phyloP scores from a whole-genome alignment of 1,140 invertebrate species.

The Chironomus tepperi region DNA sequence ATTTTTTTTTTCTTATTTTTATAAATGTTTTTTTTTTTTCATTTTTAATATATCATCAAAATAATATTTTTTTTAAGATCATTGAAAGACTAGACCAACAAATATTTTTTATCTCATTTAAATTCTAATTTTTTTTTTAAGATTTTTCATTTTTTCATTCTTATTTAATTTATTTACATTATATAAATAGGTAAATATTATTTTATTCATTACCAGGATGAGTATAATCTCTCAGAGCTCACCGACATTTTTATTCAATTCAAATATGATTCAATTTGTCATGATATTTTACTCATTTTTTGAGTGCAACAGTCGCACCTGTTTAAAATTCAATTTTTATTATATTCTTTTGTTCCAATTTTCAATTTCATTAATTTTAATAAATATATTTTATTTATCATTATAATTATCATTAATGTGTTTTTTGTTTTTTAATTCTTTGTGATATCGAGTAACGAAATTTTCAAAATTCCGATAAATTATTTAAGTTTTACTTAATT shows the following conservation, averaged over 20 bases:
- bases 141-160: not conserved
- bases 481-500: no score
- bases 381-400: no score
- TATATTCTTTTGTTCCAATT: no score
- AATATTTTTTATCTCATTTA: not conserved
- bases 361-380: no score
- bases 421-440: no score
- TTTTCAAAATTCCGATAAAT: no score
- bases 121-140: not conserved
- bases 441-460: no score
- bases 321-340: no score
- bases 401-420: no score
- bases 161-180: constrained; percentile 16
- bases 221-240: constrained; percentile 12
- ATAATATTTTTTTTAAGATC: constrained; percentile 10
- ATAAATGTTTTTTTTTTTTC: not conserved
- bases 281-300: no score
- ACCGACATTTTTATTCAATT: not conserved
- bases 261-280: no score
- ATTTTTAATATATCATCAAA: not conserved
- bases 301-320: no score
- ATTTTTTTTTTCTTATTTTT: not conserved
- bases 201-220: not conserved
- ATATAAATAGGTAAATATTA: constrained; percentile 7
- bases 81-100: constrained; percentile 17